These are phyloP conservation scores for Hemiscyllium ocellatum DNA, from an alignment of 2,113 vertebrate genomes.

Conservation along the genomic window DNA sequence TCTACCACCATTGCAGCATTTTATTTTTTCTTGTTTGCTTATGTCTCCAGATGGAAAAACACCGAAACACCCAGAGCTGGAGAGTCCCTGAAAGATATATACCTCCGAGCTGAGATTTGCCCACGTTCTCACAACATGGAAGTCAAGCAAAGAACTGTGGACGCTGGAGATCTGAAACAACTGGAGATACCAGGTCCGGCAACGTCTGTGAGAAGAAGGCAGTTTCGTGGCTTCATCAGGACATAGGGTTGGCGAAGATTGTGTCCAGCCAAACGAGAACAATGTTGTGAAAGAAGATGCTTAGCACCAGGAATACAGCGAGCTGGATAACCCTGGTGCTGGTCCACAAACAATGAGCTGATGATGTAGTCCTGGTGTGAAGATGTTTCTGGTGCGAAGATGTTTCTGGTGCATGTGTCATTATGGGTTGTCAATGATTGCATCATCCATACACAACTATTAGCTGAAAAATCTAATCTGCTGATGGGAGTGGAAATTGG, in stretches of 20 bases:
- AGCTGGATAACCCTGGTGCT: neutral
- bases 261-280: neutral
- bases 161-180: too few relatives aligned
- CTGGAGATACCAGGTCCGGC: too few relatives aligned
- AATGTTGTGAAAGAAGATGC: neutral
- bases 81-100: neutral
- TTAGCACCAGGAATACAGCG: neutral
- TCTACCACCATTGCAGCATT: neutral
- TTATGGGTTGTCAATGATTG: neutral
- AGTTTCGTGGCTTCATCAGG: too few relatives aligned
- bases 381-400: neutral
- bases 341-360: neutral
- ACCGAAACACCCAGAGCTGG: neutral
- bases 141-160: too few relatives aligned
- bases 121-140: neutral
- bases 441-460: neutral
- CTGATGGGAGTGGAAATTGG: neutral
- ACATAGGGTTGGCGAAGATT: neutral
- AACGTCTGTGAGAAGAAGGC: too few relatives aligned
- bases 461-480: neutral
- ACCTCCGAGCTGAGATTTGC: neutral
- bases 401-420: neutral
- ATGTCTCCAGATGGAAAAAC: neutral
- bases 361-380: neutral
- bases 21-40: neutral